A percentile compares a stretch with the other conserved stretches of the same genome.
Evolutionary conservation across 2,888 invertebrate genomes (phyloP).

Genomic region (Macrostomum cliftonense): DNA sequence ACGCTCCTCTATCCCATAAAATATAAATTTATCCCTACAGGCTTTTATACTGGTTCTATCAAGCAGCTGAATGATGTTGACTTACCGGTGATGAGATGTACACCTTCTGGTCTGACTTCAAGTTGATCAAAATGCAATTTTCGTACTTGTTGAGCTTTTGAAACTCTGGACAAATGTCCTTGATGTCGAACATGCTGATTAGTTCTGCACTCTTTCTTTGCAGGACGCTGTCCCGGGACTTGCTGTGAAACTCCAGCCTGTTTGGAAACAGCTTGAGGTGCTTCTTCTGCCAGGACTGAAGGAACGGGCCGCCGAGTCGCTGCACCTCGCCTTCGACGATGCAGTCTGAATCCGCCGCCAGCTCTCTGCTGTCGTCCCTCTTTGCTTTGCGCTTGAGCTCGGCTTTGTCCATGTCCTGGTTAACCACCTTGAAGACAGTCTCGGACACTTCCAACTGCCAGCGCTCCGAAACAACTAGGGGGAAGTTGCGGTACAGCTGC

Average conservation of each 20-base stretch:
- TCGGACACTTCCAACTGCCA: constrained; percentile 98
- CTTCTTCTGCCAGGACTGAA: constrained; percentile 93
- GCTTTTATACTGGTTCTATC: too few relatives aligned
- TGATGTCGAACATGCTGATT: constrained; percentile 87
- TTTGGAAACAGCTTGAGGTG: constrained; percentile 59
- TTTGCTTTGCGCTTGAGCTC: constrained; percentile 63
- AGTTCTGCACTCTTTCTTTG: constrained; percentile 35
- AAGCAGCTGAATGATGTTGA: too few relatives aligned
- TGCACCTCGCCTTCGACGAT: constrained; percentile 98
- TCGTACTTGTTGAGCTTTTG: constrained; percentile 81
- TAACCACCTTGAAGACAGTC: constrained; percentile 91
- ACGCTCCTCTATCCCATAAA: too few relatives aligned
- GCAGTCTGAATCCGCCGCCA: constrained; percentile 56
- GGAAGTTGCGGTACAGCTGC: constrained; percentile 92
- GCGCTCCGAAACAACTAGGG: constrained; percentile 88
- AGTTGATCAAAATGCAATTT: constrained; percentile 82
- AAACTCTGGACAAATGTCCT: constrained; percentile 78
- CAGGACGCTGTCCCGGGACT: constrained; percentile 35
- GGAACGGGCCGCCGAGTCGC: constrained; percentile 93
- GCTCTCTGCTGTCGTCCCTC: too few relatives aligned
- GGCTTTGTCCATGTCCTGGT: constrained; percentile 83
- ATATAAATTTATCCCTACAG: too few relatives aligned
- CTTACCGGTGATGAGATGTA: constrained; percentile 88
- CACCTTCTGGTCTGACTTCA: constrained; percentile 68
- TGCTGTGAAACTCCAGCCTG: constrained; percentile 68